Conservation (phyloP, 1,140 invertebrate genomes). For the Venustaconcha ellipsiformis region DNA sequence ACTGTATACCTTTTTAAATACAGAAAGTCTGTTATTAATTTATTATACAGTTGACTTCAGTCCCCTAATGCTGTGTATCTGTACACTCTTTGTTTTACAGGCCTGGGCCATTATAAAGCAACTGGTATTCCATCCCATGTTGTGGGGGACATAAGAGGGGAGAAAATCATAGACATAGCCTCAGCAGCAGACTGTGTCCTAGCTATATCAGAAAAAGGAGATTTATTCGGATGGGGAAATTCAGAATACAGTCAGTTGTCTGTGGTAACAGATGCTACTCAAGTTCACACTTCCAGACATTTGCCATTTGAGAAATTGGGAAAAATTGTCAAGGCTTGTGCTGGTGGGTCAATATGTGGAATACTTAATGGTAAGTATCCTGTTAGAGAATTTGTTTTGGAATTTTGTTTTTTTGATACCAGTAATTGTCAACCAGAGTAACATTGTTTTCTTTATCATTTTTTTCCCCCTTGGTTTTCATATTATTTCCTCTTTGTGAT, state of each 20-base stretch:
- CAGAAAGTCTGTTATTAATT: neutral
- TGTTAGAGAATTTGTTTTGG: neutral
- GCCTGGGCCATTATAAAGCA: constrained; percentile 58
- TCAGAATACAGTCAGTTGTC: constrained; percentile 91
- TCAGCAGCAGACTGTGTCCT: constrained; percentile 88
- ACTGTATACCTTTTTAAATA: no score
- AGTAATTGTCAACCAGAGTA: no score
- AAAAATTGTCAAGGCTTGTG: constrained; percentile 83
- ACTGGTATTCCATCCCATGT: constrained; percentile 68
- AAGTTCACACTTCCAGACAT: constrained; percentile 76
- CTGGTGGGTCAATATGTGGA: constrained; percentile 89
- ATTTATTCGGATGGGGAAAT: constrained; percentile 98
- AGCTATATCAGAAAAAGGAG: constrained; percentile 91
- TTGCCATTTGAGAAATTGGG: constrained; percentile 78
- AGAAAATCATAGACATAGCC: constrained; percentile 85
- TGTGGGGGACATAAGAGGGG: constrained; percentile 83
- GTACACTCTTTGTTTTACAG: constrained; percentile 39
- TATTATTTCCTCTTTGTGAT: no score
- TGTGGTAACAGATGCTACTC: constrained; percentile 60
- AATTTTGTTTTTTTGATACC: no score
- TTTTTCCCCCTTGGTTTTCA: no score
- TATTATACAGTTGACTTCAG: neutral
- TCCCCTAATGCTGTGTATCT: neutral
- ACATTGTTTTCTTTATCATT: no score
- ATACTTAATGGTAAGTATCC: constrained; percentile 80